A percentile compares a stretch with the other conserved stretches of the same genome.
These are phyloP conservation scores for Oxyteleia sp. DNA, from an alignment of 2,888 invertebrate species.

Conservation along the genomic window DNA sequence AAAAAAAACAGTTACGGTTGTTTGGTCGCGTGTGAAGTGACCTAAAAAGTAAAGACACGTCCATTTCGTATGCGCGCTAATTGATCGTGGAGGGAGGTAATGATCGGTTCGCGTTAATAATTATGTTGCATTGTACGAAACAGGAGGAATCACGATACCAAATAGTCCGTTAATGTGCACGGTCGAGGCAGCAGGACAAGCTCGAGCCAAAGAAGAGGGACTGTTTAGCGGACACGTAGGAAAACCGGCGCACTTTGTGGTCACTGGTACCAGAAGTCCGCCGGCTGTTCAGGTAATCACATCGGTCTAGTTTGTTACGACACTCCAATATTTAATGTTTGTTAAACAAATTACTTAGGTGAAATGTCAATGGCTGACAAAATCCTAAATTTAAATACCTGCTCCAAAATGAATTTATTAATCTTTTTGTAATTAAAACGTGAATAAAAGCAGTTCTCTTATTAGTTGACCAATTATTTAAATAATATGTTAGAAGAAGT, in stretches of 20 bases:
- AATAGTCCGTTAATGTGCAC: slow-evolving; percentile 89
- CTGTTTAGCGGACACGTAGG: slow-evolving; percentile 88
- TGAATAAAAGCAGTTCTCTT: no score
- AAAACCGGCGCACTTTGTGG: slow-evolving; percentile 88
- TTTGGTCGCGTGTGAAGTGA: slow-evolving; percentile 53
- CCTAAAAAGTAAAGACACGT: slow-evolving; percentile 52
- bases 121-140: slow-evolving; percentile 20
- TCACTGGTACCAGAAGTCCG: slow-evolving; percentile 86
- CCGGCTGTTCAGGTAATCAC: slow-evolving; percentile 84
- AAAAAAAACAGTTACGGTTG: slow-evolving; percentile 40
- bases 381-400: no score
- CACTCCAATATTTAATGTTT: no score
- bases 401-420: no score
- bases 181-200: slow-evolving; percentile 89
- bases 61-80: slow-evolving; percentile 18
- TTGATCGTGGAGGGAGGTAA: slow-evolving; percentile 18
- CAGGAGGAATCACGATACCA: slow-evolving; percentile 85
- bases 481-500: no score
- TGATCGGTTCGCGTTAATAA: slow-evolving; percentile 20
- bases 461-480: no score
- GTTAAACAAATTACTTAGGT: no score
- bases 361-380: no score
- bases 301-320: no score
- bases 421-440: no score
- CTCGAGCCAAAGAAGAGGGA: slow-evolving; percentile 90